Evolutionary conservation across 2,888 invertebrate species (phyloP).

Genomic region (Chrysolina haemoptera): DNA sequence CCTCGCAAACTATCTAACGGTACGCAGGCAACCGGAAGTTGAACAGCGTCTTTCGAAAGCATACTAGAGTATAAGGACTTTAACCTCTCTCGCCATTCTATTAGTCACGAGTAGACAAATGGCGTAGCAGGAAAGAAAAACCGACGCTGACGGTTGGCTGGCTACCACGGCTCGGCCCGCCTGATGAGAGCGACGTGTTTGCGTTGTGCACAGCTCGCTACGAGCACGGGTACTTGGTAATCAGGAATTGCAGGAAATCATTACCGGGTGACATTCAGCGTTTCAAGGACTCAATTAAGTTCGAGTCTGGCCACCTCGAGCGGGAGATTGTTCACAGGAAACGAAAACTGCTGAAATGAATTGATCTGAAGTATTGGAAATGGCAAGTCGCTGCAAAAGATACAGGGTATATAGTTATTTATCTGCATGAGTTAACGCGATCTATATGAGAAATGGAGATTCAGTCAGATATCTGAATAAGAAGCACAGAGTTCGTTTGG

Average conservation of each 20-base stretch:
- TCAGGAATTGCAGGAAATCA: slow-evolving; percentile 16
- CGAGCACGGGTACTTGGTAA: not conserved
- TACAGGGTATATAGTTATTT: too few species aligned
- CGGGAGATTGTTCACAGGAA: not conserved
- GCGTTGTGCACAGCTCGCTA: not conserved
- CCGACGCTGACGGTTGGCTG: slow-evolving; percentile 36
- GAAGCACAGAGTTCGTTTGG: too few species aligned
- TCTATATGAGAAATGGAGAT: too few species aligned
- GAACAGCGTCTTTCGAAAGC: slow-evolving; percentile 62
- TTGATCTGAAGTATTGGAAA: too few species aligned
- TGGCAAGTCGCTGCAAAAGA: too few species aligned
- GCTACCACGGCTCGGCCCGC: slow-evolving; percentile 27
- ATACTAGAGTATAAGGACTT: slow-evolving; percentile 68
- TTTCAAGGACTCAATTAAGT: slow-evolving; percentile 15
- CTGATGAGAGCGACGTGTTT: not conserved
- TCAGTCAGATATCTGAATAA: too few species aligned
- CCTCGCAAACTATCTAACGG: slow-evolving; percentile 60
- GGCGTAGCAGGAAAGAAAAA: slow-evolving; percentile 43
- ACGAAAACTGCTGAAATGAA: not conserved
- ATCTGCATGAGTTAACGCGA: too few species aligned
- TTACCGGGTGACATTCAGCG: slow-evolving; percentile 17
- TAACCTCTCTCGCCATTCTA: slow-evolving; percentile 63
- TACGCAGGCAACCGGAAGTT: slow-evolving; percentile 68
- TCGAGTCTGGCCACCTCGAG: not conserved
- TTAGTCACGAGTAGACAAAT: slow-evolving; percentile 53